Evolutionary conservation across 92 coral and sea anemone genomes (phyloP), one percentile per base, ranked within the genome.

Genomic region (Umimayanthus chanpuru): DNA sequence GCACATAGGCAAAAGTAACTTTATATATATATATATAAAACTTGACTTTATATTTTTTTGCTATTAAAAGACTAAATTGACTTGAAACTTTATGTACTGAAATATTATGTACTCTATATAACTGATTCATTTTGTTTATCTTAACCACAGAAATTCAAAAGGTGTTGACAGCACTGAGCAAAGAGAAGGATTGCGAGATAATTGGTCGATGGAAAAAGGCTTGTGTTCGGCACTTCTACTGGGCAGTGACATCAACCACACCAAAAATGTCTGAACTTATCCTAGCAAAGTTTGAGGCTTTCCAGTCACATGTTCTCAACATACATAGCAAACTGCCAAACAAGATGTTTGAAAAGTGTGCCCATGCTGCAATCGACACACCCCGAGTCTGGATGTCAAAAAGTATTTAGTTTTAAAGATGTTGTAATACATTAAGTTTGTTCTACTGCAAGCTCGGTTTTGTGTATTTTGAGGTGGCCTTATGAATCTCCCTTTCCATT

Each of bases 1-100:
- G 91, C 91, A 88, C 47, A 88, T 88, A 32, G 76, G 87, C 43
- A 81, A 88, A 88, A 81, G 82, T 88, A 88, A 26, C 18, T 36
- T 36, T 38, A 14, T 10, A 6, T n/a, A n/a, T n/a, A n/a, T n/a
- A n/a, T n/a, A 53, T 53, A 53, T 53, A 53, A 10, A 53, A 14
- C 58, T 53, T 53, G 58, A 53, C 58, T 11, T 47, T 47, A 1
- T 10, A n/a, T 1, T 15, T 53, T 53, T 53, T 53, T 53, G 18
- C 12, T 10, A 50, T 0, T 50, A 50, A 50, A 53, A 53, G 58
- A 10, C 58, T 53, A 53, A 53, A 53, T 3, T 53, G 58, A 53
- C 58, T 0, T 53, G 58, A 53, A 53, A 53, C 1, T 53, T 53
- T 53, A 16, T 10, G 14, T 53, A 53, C 58, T 53, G 12, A 53